Evolutionary conservation across 2,113 vertebrate genomes (phyloP), one percentile per base, ranked within the genome.

Genomic region (Anseranas semipalmata): DNA sequence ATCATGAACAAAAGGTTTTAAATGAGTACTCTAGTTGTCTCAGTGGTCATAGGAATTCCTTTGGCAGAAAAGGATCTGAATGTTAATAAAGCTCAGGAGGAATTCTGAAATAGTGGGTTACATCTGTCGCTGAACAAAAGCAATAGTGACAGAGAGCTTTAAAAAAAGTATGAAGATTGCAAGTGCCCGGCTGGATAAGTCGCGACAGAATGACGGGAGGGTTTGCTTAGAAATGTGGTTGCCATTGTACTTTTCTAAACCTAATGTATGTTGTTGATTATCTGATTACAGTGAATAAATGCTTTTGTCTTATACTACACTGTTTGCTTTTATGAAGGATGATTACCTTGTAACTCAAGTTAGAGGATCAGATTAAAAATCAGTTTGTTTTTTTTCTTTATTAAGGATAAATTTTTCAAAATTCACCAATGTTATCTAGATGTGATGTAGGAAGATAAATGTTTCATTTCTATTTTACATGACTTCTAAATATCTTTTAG

Each of bases 171-270:
- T 6, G 17, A 66, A 2, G 15, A n/a, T 25, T 60, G 52, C 24
- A 73, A 75, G 45, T 13, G 17, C 28, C 43, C 46, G 28, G 21
- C 12, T 46, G 75, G 32, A 1, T 6, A 15, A 52, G 3, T 19
- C 75, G 33, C 67, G 46, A 25, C 1, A 8, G 48, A 55, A 41
- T 39, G 48, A 68, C 18, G 9, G 37, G 27, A 59, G 16, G 12
- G 3, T 20, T 48, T 55, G n/a, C 68, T 80, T 41, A 35, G 32
- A 50, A 75, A 39, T 0, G 1, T 1, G 2, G 1, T 3, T 1
- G 55, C 83, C 50, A 9, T 48, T 56, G 1, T 3, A 12, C 27
- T 76, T 60, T 59, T 32, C 55, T 85, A 8, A 35, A 78, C 7
- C 2, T 33, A 50, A 16, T 2, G 7, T 0, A 5, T 43, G 21